These are phyloP conservation scores for Mya arenaria DNA, from an alignment of 1,140 invertebrate genomes.

Conservation along the genomic window DNA sequence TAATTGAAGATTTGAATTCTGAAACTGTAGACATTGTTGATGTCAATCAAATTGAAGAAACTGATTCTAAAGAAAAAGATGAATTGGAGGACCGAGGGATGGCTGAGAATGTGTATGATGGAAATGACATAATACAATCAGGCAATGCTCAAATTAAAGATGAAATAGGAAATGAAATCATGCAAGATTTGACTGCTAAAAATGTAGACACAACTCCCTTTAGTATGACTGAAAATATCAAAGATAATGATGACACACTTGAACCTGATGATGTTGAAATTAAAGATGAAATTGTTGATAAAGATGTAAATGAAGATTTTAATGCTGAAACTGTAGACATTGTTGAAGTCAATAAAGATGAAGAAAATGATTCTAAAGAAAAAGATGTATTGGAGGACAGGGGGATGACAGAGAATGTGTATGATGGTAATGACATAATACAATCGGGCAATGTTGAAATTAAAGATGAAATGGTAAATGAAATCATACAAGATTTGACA, in stretches of 20 bases:
- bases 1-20: background rate
- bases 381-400: background rate
- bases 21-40: background rate
- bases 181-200: background rate
- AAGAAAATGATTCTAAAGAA: background rate
- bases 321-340: background rate
- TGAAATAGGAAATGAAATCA: background rate
- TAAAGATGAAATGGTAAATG: background rate
- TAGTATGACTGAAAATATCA: background rate
- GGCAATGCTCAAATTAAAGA: background rate
- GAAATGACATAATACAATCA: background rate
- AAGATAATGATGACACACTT: background rate
- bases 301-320: constrained; percentile 2
- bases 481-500: background rate
- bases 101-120: background rate
- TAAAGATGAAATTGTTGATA: background rate
- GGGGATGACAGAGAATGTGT: background rate
- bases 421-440: background rate
- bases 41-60: background rate
- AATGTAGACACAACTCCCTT: background rate
- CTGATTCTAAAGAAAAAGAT: background rate
- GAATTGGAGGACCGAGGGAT: background rate
- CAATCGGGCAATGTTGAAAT: background rate
- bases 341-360: background rate
- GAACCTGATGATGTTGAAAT: background rate